Conservation (phyloP, 2,888 invertebrate genomes). For the Cerastis leucographa region DNA sequence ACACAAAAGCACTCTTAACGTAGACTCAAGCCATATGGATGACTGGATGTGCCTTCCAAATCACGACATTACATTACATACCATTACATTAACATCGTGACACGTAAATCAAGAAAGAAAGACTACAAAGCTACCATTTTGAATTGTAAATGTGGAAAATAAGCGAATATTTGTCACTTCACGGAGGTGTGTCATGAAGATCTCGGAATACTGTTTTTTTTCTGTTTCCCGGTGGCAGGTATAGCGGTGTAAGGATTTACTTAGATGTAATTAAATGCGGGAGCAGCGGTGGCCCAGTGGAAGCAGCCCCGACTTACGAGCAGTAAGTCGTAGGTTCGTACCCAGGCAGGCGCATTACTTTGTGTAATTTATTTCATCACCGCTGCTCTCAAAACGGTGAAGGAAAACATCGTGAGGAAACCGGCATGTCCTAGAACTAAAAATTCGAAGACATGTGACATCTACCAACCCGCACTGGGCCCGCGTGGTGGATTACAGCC, state of each 20-base stretch:
- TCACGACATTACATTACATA: conserved; percentile 56
- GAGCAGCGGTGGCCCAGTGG: too few relatives aligned
- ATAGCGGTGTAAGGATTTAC: neutral
- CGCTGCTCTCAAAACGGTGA: too few relatives aligned
- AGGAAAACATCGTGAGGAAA: too few relatives aligned
- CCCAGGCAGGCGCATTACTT: too few relatives aligned
- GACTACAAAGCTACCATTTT: conserved; percentile 61
- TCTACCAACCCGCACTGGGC: too few relatives aligned
- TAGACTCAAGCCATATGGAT: conserved; percentile 37
- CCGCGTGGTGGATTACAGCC: too few relatives aligned
- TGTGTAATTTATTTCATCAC: too few relatives aligned
- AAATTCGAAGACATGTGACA: too few relatives aligned
- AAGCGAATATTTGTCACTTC: conserved; percentile 60
- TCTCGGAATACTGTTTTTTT: conserved; percentile 16
- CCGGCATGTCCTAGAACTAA: too few relatives aligned
- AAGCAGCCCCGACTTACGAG: too few relatives aligned
- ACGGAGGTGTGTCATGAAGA: conserved; percentile 25
- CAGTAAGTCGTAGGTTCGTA: too few relatives aligned
- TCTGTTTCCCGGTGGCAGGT: neutral
- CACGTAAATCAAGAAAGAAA: conserved; percentile 61
- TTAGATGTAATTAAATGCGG: neutral
- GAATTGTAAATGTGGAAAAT: conserved; percentile 67
- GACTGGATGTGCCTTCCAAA: conserved; percentile 49
- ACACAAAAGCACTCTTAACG: conserved; percentile 21
- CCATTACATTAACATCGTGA: conserved; percentile 52